Conservation (phyloP, 2,113 vertebrate species). For the Pangasianodon hypophthalmus region DNA sequence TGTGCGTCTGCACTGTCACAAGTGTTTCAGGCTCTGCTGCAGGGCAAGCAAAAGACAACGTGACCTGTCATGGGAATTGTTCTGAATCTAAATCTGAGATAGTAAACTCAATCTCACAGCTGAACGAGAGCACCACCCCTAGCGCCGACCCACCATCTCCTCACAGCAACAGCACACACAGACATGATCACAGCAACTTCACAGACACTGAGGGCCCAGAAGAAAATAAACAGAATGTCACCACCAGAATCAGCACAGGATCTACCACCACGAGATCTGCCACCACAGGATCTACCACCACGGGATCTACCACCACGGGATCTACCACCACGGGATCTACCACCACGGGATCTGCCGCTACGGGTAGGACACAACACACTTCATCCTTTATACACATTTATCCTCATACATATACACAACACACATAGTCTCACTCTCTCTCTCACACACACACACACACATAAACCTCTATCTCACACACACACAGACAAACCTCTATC, state of each 20-base stretch:
- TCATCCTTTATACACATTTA: no score
- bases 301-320: not conserved
- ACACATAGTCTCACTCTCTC: not conserved
- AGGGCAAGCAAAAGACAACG: not conserved
- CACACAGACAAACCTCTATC: no score
- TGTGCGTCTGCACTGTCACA: constrained; percentile 30
- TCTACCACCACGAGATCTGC: not conserved
- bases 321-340: not conserved
- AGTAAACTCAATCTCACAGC: not conserved
- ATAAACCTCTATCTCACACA: no score
- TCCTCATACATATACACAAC: not conserved
- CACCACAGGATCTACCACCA: not conserved
- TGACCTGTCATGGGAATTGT: not conserved
- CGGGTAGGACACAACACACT: not conserved
- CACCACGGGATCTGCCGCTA: no score
- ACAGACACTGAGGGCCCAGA: not conserved
- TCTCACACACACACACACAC: no score
- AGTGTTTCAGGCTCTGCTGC: not conserved
- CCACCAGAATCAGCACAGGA: not conserved
- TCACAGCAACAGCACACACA: not conserved
- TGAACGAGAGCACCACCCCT: accelerated
- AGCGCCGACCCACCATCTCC: not conserved
- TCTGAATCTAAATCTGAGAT: not conserved
- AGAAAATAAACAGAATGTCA: no score
- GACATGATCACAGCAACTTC: no score